Evolutionary conservation across 2,113 vertebrate genomes (phyloP), one percentile per base, ranked within the genome.

Genomic region (Ursus arctos): DNA sequence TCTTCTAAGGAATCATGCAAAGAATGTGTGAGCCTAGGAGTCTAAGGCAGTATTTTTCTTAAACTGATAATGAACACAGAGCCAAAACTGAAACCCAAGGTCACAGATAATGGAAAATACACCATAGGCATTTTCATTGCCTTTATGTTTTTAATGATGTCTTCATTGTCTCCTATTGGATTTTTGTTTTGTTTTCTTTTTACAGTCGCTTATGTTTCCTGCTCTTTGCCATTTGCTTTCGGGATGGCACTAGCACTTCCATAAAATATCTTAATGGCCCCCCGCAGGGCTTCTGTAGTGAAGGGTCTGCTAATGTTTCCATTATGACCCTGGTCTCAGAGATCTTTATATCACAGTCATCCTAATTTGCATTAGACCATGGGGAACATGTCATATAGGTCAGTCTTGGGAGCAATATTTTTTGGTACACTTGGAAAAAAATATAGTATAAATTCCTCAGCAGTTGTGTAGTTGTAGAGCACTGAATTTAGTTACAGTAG

Each of bases 351-450:
- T 98, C 94, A 97, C 94, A 90, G 87, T 82, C 95, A 91, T 97
- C 95, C 97, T 98, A 98, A 98, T 99, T 98, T 99, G 97, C 98
- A 98, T 98, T 97, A 98, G 93, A 92, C 97, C 97, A 94, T 92
- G 74, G 96, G 96, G 98, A 98, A 94, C 92, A 96, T 98, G 96
- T 88, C 98, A 98, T 55, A 81, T 51, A 95, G 98, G 97, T 98
- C 97, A 98, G 96, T 81, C 55, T 97, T 55, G 59, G 88, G 94
- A 97, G 94, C 74, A 97, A 94, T 97, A 94, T 76, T 87, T 97
- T 98, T 98, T 98, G 97, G 89, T 89, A 87, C 96, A 61, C 82
- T 96, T 94, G 85, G 79, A 91, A 96, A 91, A 98, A 96, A 96
- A n/a, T 95, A 97, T 97, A 96, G 97, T 90, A 95, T 94, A 65